phyloP scores from a whole-genome alignment of 2,113 vertebrate genomes.

The Excalfactoria chinensis region DNA sequence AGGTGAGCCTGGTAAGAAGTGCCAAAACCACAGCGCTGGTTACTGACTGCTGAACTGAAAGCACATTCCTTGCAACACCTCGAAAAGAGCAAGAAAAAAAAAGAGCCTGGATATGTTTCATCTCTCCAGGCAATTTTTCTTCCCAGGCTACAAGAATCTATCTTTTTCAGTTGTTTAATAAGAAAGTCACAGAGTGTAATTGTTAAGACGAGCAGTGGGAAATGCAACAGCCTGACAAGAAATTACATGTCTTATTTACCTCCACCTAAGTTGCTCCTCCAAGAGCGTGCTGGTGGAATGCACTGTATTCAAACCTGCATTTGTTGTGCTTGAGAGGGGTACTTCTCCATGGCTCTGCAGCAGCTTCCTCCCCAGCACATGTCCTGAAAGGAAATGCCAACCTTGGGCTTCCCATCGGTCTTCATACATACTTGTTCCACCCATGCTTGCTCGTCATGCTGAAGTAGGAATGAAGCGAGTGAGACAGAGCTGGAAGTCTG shows the following conservation, averaged over 20 bases:
- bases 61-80: conserved; percentile 1
- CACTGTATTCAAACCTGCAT: fast-evolving
- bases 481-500: conserved; percentile 17
- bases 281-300: background rate
- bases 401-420: background rate
- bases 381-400: background rate
- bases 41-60: conserved; percentile 5
- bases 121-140: conserved; percentile 44
- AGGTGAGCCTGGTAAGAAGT: background rate
- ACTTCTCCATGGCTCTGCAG: background rate
- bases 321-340: background rate
- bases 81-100: background rate
- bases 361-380: background rate
- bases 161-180: conserved; percentile 38
- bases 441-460: background rate
- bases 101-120: conserved; percentile 59
- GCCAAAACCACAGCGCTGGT: background rate
- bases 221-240: conserved; percentile 57
- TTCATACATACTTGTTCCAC: background rate
- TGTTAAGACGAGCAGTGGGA: conserved; percentile 8
- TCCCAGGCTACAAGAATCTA: conserved; percentile 35
- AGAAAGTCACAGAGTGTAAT: conserved; percentile 30
- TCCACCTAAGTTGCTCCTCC: background rate
- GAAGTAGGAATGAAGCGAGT: conserved; percentile 5
- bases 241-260: conserved; percentile 62